Percentiles rank a stretch among this genome's conserved stretches.
Evolutionary conservation across 2,888 invertebrate species (phyloP).

Genomic region (Melipona bicolor): DNA sequence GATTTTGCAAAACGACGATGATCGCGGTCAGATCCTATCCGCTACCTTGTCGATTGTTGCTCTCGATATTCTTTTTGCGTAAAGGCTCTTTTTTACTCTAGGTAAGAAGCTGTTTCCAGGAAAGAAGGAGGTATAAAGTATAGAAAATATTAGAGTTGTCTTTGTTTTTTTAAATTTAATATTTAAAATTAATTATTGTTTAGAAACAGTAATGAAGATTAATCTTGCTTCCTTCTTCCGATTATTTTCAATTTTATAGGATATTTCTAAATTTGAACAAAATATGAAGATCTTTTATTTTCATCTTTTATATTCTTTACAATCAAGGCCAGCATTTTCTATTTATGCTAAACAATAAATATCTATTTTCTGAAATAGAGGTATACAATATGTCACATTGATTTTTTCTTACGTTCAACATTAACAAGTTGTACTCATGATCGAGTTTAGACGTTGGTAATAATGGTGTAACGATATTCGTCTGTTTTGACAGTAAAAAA

Average conservation of each 20-base stretch:
- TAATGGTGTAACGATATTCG: too few species aligned
- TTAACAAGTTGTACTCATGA: background rate
- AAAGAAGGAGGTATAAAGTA: background rate
- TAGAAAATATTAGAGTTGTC: too few species aligned
- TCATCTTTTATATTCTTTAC: too few species aligned
- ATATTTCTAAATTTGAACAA: background rate
- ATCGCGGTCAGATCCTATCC: background rate
- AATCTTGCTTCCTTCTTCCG: background rate
- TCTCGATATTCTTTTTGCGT: background rate
- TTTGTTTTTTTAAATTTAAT: too few species aligned
- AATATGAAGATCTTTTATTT: too few species aligned
- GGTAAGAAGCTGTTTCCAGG: constrained; percentile 1
- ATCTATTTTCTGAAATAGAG: background rate
- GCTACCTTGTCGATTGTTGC: constrained; percentile 19
- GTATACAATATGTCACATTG: background rate
- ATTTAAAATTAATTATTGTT: too few species aligned
- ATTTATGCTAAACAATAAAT: too few species aligned
- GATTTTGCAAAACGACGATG: constrained; percentile 18
- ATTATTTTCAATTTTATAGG: background rate
- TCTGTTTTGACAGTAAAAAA: too few species aligned
- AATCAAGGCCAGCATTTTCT: too few species aligned
- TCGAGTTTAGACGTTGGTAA: too few species aligned
- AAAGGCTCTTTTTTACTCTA: too few species aligned
- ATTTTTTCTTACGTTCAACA: background rate
- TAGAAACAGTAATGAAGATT: background rate